Base-by-base conservation (phyloP, 2,888 invertebrate species). In the Agonopterix alstromeriana region DNA sequence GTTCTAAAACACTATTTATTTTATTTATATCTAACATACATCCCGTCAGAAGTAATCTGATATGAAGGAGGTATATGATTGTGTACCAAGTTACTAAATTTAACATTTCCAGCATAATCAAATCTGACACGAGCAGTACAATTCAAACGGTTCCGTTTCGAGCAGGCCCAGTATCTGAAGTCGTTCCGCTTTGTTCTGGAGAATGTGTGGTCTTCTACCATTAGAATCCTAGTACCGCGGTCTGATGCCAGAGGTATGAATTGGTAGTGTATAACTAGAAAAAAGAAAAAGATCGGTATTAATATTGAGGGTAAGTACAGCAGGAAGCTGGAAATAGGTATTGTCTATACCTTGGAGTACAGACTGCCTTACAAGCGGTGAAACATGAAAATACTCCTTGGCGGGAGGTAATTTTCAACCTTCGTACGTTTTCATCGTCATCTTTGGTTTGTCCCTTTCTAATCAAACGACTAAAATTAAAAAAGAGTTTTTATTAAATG, bases 121-220 rank as follows among this genome's bases (percentile, higher is more conserved):
- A 59, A 45, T 8, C 49, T 50, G 3, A 63, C 44, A 42, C 47
- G 53, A 5, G 60, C 63, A 1, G 35, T 47, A 44, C 61, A 61
- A 11, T 51, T 53, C 0, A 43, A 40, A 2, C 42, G 12, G 3
- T 42, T 8, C 36, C 54, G 53, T 40, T 49, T 53, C 5, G 58
- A 58, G 45, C 65, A 65, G 7, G 52, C 50, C 59, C 59, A 61
- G 40, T 54, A 56, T 42, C 55, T 45, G 4, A 47, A 11, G n/a
- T 56, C 53, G 0, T 53, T 50, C 36, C 52, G 54, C 11, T 53
- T 10, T 45, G 41, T 10, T 42, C 11, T 42, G 11, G 42, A n/a
- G 17, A 58, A 62, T 3, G 60, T 60, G 48, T 57, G 57, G 35
- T 52, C 46, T 3, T 55, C 44, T 8, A 55, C 10, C 10, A 55